A percentile compares a stretch with the other conserved stretches of the same genome.
phyloP scores from a whole-genome alignment of 2,888 invertebrate species.

The Urechis unicinctus region DNA sequence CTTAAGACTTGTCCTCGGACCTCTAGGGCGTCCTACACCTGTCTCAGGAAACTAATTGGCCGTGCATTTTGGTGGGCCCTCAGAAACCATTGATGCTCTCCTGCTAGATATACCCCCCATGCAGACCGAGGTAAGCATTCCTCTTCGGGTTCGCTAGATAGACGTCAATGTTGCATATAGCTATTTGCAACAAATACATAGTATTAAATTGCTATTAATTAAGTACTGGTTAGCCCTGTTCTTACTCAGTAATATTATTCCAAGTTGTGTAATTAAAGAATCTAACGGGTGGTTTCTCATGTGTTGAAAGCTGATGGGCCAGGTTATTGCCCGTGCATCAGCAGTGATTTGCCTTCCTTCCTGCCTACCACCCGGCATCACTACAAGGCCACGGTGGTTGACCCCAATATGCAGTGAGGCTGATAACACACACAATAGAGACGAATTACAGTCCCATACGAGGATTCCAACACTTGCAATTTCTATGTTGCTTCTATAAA shows the following conservation, averaged over 20 bases:
- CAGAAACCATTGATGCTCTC: slow-evolving; percentile 75
- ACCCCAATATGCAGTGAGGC: slow-evolving; percentile 22
- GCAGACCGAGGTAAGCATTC: slow-evolving; percentile 64
- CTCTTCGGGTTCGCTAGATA: too few relatives aligned
- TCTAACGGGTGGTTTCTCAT: not conserved
- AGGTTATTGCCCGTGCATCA: slow-evolving; percentile 84
- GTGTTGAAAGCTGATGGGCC: slow-evolving; percentile 62
- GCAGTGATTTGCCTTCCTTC: slow-evolving; percentile 89
- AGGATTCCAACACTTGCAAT: too few relatives aligned
- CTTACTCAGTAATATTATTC: not conserved
- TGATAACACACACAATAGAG: not conserved
- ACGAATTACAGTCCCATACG: too few relatives aligned
- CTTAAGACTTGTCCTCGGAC: slow-evolving; percentile 70
- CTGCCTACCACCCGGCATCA: slow-evolving; percentile 72
- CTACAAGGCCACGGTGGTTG: slow-evolving; percentile 58
- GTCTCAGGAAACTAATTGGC: slow-evolving; percentile 68
- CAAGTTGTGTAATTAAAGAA: not conserved
- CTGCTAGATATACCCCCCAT: slow-evolving; percentile 85
- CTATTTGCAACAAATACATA: too few relatives aligned
- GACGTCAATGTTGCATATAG: too few relatives aligned
- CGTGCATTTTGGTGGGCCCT: slow-evolving; percentile 69
- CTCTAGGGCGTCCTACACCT: slow-evolving; percentile 75
- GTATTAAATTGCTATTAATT: too few relatives aligned
- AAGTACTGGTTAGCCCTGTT: not conserved
- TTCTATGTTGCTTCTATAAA: too few relatives aligned